These are phyloP conservation scores for Nasonia giraulti DNA, from an alignment of 1,140 invertebrate genomes.

Conservation along the genomic window DNA sequence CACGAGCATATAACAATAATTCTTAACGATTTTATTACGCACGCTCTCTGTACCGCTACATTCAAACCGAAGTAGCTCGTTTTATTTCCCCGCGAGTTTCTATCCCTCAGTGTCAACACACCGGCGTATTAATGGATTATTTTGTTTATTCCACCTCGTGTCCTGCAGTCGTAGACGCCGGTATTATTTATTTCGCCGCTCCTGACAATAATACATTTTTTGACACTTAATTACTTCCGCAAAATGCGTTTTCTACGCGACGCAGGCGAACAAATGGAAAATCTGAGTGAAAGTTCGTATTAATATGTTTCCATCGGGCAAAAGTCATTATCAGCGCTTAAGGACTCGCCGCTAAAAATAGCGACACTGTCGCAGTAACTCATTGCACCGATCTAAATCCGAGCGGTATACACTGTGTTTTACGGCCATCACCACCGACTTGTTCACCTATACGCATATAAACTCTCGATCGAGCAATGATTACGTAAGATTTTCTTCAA, in stretches of 20 bases:
- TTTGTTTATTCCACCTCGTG: neutral
- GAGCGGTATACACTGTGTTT: neutral
- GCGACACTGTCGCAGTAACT: neutral
- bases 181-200: neutral
- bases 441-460: neutral
- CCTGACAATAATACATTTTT: neutral
- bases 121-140: neutral
- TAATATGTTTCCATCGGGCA: constrained; percentile 3
- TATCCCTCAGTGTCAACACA: neutral
- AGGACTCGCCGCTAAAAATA: constrained; percentile 27
- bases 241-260: constrained; percentile 20
- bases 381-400: neutral
- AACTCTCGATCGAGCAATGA: neutral
- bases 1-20: neutral
- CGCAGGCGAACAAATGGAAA: neutral
- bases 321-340: constrained; percentile 20
- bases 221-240: constrained; percentile 3
- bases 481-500: constrained; percentile 23
- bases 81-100: neutral
- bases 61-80: neutral
- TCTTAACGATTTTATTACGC: neutral
- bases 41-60: neutral
- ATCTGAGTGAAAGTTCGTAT: constrained; percentile 32
- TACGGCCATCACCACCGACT: neutral
- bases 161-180: too few relatives aligned